Conservation (phyloP, 2,888 invertebrate species). For the Seira musarum region DNA sequence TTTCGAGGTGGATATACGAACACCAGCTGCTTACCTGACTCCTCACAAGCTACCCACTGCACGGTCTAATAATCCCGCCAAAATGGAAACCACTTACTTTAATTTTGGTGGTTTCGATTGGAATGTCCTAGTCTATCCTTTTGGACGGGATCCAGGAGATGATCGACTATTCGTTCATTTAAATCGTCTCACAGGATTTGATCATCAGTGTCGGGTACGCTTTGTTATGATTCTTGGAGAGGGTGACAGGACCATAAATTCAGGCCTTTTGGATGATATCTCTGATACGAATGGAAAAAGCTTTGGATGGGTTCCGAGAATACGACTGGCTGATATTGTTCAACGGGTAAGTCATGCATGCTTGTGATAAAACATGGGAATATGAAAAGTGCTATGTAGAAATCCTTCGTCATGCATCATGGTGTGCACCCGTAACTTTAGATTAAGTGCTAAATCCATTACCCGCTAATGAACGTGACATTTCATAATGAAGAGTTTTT, state of each 20-base stretch:
- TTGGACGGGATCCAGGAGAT: slow-evolving; percentile 72
- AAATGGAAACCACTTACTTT: slow-evolving; percentile 80
- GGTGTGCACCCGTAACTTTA: no score
- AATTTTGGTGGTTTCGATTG: slow-evolving; percentile 88
- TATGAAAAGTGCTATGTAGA: no score
- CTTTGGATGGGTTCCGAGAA: slow-evolving; percentile 81
- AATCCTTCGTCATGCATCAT: no score
- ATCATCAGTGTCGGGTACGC: slow-evolving; percentile 82
- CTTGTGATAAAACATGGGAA: no score
- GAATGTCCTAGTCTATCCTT: slow-evolving; percentile 80
- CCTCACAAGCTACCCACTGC: slow-evolving; percentile 65
- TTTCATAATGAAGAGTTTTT: no score
- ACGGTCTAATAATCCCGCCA: slow-evolving; percentile 69
- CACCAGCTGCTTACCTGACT: slow-evolving; percentile 73
- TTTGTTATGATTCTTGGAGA: slow-evolving; percentile 78
- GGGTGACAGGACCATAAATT: slow-evolving; percentile 79
- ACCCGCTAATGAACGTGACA: no score
- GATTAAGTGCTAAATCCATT: no score
- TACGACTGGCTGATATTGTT: slow-evolving; percentile 75
- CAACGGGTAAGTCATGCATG: slow-evolving; percentile 63
- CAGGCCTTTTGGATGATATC: slow-evolving; percentile 81
- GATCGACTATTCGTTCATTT: slow-evolving; percentile 77
- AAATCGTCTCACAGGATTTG: slow-evolving; percentile 84
- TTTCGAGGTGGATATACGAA: slow-evolving; percentile 81
- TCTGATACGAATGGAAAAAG: slow-evolving; percentile 82